These are phyloP conservation scores for Eupithecia tripunctaria DNA, from an alignment of 2,888 invertebrate species.

Conservation along the genomic window DNA sequence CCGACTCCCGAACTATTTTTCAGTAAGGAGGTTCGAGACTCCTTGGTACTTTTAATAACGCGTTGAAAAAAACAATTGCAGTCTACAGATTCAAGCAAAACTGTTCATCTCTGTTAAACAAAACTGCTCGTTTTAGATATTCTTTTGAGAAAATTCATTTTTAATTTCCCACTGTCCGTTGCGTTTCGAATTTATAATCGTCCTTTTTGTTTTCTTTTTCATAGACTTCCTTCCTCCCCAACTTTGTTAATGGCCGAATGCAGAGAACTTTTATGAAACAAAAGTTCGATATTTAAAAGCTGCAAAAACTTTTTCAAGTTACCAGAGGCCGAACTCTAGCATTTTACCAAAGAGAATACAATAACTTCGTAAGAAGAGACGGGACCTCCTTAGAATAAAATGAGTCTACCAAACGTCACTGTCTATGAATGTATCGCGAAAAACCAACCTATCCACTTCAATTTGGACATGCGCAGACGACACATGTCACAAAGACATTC, in stretches of 20 bases:
- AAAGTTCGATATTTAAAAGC: conserved; percentile 7
- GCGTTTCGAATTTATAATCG: conserved; percentile 21
- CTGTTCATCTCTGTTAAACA: not conserved
- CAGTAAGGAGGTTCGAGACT: not conserved
- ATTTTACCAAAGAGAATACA: too few species aligned
- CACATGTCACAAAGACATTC: too few species aligned
- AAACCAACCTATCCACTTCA: too few species aligned
- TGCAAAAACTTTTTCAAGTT: not conserved
- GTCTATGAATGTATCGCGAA: too few species aligned
- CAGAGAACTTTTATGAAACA: conserved; percentile 11
- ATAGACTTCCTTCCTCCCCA: conserved; percentile 7
- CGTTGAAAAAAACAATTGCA: not conserved
- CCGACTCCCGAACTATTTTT: not conserved
- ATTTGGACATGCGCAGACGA: too few species aligned
- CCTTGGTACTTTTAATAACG: not conserved
- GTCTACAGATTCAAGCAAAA: not conserved
- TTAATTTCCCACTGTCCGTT: conserved; percentile 21
- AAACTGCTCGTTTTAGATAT: conserved; percentile 9
- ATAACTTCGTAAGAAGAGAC: too few species aligned
- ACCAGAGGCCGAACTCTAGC: not conserved
- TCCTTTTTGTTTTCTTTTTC: not conserved
- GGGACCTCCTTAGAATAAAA: too few species aligned
- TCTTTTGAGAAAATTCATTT: conserved; percentile 22
- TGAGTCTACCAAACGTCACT: too few species aligned
- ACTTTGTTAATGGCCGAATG: conserved; percentile 9